Evolutionary conservation across 1,140 invertebrate species (phyloP), one percentile per base, ranked within the genome.

Genomic region (Sycophila sp.): DNA sequence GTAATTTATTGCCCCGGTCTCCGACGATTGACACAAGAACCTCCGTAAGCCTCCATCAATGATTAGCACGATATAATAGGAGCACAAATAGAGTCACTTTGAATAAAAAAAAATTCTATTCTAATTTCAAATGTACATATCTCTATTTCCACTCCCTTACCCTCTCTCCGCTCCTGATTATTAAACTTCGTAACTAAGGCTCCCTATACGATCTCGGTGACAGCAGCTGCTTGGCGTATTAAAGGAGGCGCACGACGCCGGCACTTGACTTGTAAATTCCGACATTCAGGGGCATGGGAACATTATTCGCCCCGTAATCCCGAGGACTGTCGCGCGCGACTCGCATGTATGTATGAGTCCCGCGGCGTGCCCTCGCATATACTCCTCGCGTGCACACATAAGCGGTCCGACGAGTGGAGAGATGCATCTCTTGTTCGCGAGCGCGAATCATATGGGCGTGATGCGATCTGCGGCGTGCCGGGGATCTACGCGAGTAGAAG

Each of bases 241-340:
- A 34, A 56, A 34, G 10, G 19, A 8, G 4, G 42, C 11, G 24
- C 58, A 4, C 17, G 26, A 6, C 22, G 13, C 8, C 19, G 28
- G 26, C 64, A 55, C 64, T 66, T 55, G 49, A 66, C 64, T 66
- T 56, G 64, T 56, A 42, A 66, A 66, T 66, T 66, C 51, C 51
- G 38, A 17, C 36, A 40, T 40, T 55, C 34, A 66, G 51, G 36
- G 64, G 36, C 64, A 58, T 58, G 65, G 65, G 65, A 67, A 67
- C 40, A 56, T 65, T 55, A 45, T 45, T 60, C 38, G 24, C 56
- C 8, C 19, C 32, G 56, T 40, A 24, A 51, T 64, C 62, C 62
- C 62, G 47, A 51, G 62, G 47, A 38, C 62, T 62, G 40, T 45
- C 15, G 22, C 59, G 17, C 42, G 53, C 28, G n/a, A n/a, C n/a